These are phyloP conservation scores for Pitangus sulphuratus DNA, from an alignment of 2,797 vertebrate species.

Conservation along the genomic window DNA sequence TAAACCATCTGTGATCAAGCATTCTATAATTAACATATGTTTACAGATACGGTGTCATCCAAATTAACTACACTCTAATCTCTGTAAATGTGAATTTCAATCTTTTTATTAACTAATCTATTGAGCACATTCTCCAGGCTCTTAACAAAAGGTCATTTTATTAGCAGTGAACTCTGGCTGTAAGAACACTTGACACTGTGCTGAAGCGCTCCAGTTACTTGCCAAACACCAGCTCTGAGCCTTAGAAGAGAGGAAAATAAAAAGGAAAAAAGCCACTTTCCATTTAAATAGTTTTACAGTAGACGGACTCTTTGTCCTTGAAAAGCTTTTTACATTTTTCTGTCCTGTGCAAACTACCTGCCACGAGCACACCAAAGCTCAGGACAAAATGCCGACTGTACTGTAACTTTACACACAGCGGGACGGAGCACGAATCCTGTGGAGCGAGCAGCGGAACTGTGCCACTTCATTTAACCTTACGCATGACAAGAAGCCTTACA, in stretches of 20 bases:
- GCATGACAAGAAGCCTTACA: background rate
- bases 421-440: fast-evolving
- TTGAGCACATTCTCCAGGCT: background rate
- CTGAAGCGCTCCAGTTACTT: background rate
- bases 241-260: fast-evolving
- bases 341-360: background rate
- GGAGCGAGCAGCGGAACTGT: fast-evolving
- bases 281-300: background rate
- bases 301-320: background rate
- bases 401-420: background rate
- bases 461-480: background rate
- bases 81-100: background rate
- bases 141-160: background rate
- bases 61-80: background rate
- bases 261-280: background rate
- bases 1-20: background rate
- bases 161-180: background rate
- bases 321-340: background rate
- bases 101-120: background rate
- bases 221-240: background rate
- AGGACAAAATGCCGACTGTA: fast-evolving
- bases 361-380: fast-evolving
- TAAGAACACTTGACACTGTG: background rate
- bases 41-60: background rate
- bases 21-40: constrained; percentile 12